Conservation (phyloP, 2,888 invertebrate species). For the Synanthedon vespiformis region DNA sequence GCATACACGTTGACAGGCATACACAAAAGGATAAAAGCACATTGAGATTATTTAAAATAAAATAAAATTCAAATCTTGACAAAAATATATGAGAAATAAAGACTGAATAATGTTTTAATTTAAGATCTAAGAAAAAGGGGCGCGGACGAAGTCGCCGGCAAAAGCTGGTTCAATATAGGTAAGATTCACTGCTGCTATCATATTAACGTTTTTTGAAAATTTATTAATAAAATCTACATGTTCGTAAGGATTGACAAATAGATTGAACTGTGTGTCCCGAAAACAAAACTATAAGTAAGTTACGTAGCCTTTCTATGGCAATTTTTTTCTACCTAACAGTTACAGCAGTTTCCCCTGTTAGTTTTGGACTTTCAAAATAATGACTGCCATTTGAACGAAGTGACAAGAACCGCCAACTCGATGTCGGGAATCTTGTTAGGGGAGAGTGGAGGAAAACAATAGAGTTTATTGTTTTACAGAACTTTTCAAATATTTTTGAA, state of each 20-base stretch:
- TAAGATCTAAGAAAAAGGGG: too few species aligned
- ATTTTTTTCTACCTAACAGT: conserved; percentile 23
- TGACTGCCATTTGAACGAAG: conserved; percentile 41
- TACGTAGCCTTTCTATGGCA: conserved; percentile 18
- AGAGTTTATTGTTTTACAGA: neutral
- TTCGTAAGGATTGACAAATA: neutral
- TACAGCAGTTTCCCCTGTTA: conserved; percentile 42
- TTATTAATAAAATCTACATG: too few species aligned
- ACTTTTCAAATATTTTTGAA: neutral
- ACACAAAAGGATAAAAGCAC: too few species aligned
- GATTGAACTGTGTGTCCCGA: conserved; percentile 13
- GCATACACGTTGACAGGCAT: too few species aligned
- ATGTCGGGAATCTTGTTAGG: conserved; percentile 26
- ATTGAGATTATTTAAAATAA: too few species aligned
- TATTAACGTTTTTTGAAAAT: too few species aligned
- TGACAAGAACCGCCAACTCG: conserved; percentile 31
- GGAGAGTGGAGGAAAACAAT: neutral
- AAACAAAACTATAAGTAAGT: conserved; percentile 15
- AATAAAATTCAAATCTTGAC: too few species aligned
- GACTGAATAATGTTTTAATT: too few species aligned
- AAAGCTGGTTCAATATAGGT: too few species aligned
- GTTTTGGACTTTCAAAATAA: conserved; percentile 51
- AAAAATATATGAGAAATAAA: too few species aligned
- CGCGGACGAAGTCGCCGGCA: too few species aligned
- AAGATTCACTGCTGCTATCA: too few species aligned